Evolutionary conservation across 2,888 invertebrate species (phyloP).

Genomic region (Lacanobia wlatinum): DNA sequence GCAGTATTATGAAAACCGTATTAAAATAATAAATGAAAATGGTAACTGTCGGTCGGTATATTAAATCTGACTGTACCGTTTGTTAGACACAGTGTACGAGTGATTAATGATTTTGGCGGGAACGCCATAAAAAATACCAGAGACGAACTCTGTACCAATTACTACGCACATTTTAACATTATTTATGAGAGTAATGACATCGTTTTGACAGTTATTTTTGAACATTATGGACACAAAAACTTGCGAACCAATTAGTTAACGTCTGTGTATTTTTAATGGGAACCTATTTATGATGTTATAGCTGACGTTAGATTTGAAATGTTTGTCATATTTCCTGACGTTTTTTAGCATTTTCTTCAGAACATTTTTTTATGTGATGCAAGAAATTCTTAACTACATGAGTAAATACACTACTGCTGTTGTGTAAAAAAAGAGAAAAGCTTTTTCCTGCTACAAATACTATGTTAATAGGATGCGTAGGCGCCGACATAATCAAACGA

Average conservation of each 20-base stretch:
- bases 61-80: constrained; percentile 57
- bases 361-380: constrained; percentile 13
- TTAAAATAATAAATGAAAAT: constrained; percentile 58
- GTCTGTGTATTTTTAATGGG: constrained; percentile 40
- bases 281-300: constrained; percentile 34
- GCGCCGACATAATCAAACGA: constrained; percentile 17
- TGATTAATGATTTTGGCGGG: constrained; percentile 61
- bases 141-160: constrained; percentile 57
- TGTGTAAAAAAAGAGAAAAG: constrained; percentile 2
- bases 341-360: constrained; percentile 3
- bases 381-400: constrained; percentile 9
- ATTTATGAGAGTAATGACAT: constrained; percentile 48
- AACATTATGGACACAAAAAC: constrained; percentile 34
- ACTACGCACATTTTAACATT: constrained; percentile 41
- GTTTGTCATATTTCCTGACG: constrained; percentile 25
- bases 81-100: constrained; percentile 40
- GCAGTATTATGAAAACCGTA: constrained; percentile 21
- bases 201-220: constrained; percentile 36
- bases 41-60: constrained; percentile 52
- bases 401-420: constrained; percentile 11
- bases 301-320: constrained; percentile 27
- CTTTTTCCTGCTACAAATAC: constrained; percentile 5
- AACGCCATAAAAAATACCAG: constrained; percentile 61
- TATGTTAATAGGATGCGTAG: constrained; percentile 21
- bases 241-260: constrained; percentile 43